Evolutionary conservation across 2,888 invertebrate genomes (phyloP), one percentile per base, ranked within the genome.

Genomic region (Volucella zonaria): DNA sequence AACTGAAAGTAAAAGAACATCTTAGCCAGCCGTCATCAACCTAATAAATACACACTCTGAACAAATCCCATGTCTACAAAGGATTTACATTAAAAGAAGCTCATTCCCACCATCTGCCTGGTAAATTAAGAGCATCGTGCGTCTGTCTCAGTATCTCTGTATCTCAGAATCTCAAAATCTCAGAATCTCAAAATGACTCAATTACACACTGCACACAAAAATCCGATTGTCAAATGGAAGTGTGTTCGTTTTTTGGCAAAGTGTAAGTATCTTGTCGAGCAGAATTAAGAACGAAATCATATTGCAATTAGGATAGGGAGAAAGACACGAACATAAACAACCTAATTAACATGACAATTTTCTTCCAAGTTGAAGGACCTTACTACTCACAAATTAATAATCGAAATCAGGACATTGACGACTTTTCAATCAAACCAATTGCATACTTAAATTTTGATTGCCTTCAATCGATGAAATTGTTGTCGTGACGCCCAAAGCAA

Each of bases 81-180:
- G 62, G 62, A 47, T 74, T 74, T 49, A 54, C 64, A 74, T 74
- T 75, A 75, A 58, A 40, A 43, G 15, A 74, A 56, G 47, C 62
- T 31, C 45, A 52, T 31, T 31, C 11, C 45, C 64, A 47, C 54
- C 54, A 62, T 64, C 64, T 73, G 74, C 38, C 56, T 31, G 38
- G 15, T n/a, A 51, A 73, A 51, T 61, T 61, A 61, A 38, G 52
- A 18, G 58, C 66, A 66, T 43, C 58, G 58, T 58, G 40, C 45
- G 45, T 62, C 62, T 66, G 66, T 23, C 52, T 51, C 6, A 23
- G 18, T 18, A 18, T 1, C 1, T 1, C 1, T 1, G 23, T 23
- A 23, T 31, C 31, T 31, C 31, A 6, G 6, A 6, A 31, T 31
- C 31, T 31, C 31, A 6, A 1, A 6, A 31, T 31, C 31, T 31